Evolutionary conservation across 2,888 invertebrate species (phyloP).

Genomic region (Priocnemis perturbator): DNA sequence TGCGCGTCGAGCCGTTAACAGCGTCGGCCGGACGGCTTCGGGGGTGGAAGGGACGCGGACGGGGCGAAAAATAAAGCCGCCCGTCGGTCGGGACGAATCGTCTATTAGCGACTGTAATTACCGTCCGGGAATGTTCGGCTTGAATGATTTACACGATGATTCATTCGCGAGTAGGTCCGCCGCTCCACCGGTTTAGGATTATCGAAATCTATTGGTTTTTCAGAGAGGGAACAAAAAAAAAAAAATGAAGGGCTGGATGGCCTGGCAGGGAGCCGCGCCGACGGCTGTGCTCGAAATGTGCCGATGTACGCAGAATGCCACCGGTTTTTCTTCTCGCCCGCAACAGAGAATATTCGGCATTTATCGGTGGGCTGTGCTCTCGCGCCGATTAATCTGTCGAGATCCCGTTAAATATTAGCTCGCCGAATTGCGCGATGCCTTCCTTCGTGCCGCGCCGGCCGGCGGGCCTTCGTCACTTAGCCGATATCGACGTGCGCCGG

Average conservation of each 20-base stretch:
- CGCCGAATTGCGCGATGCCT: no score
- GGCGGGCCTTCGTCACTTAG: no score
- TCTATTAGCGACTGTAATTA: conserved; percentile 2
- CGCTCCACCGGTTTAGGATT: not conserved
- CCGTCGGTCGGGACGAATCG: not conserved
- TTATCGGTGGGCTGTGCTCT: not conserved
- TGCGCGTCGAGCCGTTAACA: not conserved
- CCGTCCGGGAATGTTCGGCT: not conserved
- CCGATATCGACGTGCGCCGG: no score
- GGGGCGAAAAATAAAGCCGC: not conserved
- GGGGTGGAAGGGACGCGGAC: not conserved
- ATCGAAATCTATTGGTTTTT: conserved; percentile 2
- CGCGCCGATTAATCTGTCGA: no score
- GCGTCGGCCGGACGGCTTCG: not conserved
- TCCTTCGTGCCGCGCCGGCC: no score
- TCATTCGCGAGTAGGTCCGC: not conserved
- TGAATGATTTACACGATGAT: conserved; percentile 8
- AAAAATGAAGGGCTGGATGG: not conserved
- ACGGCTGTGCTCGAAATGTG: not conserved
- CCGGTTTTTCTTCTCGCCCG: not conserved
- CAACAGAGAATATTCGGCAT: not conserved
- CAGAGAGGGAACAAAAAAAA: not conserved
- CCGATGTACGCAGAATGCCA: not conserved
- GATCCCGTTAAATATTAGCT: no score
- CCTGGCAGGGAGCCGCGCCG: not conserved